Base-by-base conservation (phyloP, 2,113 vertebrate genomes). In the Corydoras maculifer region DNA sequence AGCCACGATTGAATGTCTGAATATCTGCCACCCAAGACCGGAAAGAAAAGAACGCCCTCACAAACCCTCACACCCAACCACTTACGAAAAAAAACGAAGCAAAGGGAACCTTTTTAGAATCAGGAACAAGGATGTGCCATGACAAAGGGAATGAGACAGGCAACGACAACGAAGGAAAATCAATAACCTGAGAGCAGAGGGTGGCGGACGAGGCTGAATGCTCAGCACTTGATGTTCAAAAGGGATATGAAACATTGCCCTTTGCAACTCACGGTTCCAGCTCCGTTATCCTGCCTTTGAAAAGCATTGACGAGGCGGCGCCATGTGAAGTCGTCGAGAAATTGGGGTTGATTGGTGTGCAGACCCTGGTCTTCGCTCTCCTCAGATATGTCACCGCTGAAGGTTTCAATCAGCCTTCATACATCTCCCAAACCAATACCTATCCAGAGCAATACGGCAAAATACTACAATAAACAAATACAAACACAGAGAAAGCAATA, bases 111-210 rank as follows among this genome's bases (percentile, higher is more conserved):
- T 58, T 3, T 18, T 43, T 66, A 55, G n/a, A 55, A 62, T n/a
- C 64, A 73, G 51, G 18, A 51, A 57, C 32, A 62, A 54, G 35
- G 67, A 68, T 70, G 49, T 31, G 54, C 70, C 43, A 58, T 62
- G 61, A 49, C 64, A 61, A 55, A 67, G 50, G 75, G 68, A 18
- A 14, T 65, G 59, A 69, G 48, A 58, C 67, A 60, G 64, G 58
- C 72, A 70, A 72, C 66, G 49, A 51, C 74, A 82, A 78, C 32
- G 68, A 69, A 82, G 54, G 62, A 70, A 43, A 80, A 83, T 80
- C 80, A 71, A 74, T 82, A 29, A 54, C 4, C 11, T 1, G 9
- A 14, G 48, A 58, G 65, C 4, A 14, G 50, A 54, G 50, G 30
- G 50, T 55, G 29, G 65, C 4, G 7, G 30, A 25, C 29, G 15